phyloP scores from a whole-genome alignment of 92 coral and sea anemone species.

The Palythoa heliodiscus region DNA sequence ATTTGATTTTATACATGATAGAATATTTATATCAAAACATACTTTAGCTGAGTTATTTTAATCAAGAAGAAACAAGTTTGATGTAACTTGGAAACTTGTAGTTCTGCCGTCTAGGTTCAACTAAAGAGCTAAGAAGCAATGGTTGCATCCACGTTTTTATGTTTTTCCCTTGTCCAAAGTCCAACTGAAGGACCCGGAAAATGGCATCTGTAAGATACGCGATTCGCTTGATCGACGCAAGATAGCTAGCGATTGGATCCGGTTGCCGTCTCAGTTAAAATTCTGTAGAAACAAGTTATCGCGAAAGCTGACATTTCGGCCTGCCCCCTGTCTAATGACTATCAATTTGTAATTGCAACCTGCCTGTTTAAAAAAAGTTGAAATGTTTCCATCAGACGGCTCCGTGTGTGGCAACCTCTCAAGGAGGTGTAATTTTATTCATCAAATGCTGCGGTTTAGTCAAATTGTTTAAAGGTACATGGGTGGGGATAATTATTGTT shows the following conservation, averaged over 20 bases:
- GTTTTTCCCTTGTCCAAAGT: too few species aligned
- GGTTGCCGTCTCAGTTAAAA: not conserved
- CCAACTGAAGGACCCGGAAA: too few species aligned
- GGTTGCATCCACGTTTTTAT: too few species aligned
- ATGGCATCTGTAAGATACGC: not conserved
- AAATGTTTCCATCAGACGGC: not conserved
- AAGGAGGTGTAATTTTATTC: not conserved
- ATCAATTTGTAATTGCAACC: slow-evolving; percentile 5
- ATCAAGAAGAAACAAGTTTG: too few species aligned
- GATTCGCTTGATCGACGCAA: not conserved
- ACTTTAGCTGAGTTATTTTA: too few species aligned
- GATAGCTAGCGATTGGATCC: not conserved
- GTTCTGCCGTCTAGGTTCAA: too few species aligned
- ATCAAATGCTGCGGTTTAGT: not conserved
- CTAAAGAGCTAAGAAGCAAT: too few species aligned
- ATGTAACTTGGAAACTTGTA: too few species aligned
- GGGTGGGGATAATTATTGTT: not conserved
- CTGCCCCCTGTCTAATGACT: not conserved
- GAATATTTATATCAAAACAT: too few species aligned
- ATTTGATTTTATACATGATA: too few species aligned
- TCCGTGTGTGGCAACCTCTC: slow-evolving; percentile 21
- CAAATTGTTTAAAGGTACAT: not conserved
- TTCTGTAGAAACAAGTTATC: not conserved
- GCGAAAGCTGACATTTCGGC: not conserved
- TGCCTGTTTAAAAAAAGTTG: not conserved